phyloP scores from a whole-genome alignment of 1,140 invertebrate species.

The Camponotus floridanus region DNA sequence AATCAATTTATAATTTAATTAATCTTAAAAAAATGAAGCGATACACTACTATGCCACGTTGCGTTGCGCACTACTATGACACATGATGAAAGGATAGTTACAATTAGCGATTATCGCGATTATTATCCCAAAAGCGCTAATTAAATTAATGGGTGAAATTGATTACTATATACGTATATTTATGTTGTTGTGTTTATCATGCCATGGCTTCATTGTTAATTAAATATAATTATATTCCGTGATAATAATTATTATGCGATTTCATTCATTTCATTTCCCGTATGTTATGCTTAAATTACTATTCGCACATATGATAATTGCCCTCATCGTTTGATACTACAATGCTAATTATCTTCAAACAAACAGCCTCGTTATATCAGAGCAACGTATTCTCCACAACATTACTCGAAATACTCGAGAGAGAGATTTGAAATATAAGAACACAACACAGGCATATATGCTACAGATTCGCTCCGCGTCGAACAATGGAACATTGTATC shows the following conservation, averaged over 20 bases:
- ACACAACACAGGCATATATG: slow-evolving; percentile 23
- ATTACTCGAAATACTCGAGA: slow-evolving; percentile 28
- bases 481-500: slow-evolving; percentile 55
- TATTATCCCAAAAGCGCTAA: neutral
- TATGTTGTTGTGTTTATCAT: neutral
- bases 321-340: neutral
- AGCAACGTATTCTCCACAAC: neutral
- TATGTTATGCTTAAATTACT: slow-evolving; percentile 27
- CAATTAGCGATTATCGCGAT: neutral
- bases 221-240: slow-evolving; percentile 18
- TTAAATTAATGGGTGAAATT: slow-evolving; percentile 3
- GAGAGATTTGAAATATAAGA: slow-evolving; percentile 41
- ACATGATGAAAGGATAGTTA: neutral
- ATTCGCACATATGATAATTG: slow-evolving; percentile 40
- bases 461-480: neutral
- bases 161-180: neutral
- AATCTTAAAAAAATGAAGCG: neutral
- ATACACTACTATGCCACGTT: neutral
- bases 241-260: slow-evolving; percentile 13
- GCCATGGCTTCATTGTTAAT: slow-evolving; percentile 12
- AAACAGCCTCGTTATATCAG: slow-evolving; percentile 29
- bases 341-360: slow-evolving; percentile 43
- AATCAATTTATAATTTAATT: neutral
- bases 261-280: slow-evolving; percentile 30
- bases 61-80: neutral